Evolutionary conservation across 37 sponge, comb jelly and placozoan genomes (phyloP).

Genomic region (Geodia barretti): DNA sequence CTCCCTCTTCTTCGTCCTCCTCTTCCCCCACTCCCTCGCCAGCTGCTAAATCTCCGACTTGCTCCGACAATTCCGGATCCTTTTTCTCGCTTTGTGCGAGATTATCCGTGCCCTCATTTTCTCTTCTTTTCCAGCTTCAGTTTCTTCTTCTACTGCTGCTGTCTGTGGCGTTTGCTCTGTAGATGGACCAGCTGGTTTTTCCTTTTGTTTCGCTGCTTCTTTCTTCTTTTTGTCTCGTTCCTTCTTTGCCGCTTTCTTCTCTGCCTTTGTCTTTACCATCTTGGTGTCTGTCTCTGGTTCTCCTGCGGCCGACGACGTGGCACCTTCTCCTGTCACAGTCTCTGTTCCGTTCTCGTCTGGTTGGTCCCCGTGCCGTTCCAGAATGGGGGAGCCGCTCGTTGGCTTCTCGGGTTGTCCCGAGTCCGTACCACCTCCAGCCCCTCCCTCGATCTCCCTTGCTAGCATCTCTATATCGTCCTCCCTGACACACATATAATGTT

Average conservation of each 20-base stretch:
- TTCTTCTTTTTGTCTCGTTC: slow-evolving; percentile 46
- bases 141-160: neutral
- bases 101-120: neutral
- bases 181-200: neutral
- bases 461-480: slow-evolving; percentile 46
- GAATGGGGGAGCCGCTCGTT: too few species aligned
- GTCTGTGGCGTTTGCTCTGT: neutral
- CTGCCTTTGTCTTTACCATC: slow-evolving; percentile 7
- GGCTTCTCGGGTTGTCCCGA: neutral
- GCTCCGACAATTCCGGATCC: too few species aligned
- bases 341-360: neutral
- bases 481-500: too few species aligned
- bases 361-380: neutral
- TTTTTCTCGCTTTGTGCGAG: neutral
- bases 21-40: slow-evolving; percentile 15
- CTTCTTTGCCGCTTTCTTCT: slow-evolving; percentile 52
- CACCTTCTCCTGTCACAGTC: neutral
- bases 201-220: neutral
- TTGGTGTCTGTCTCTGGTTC: slow-evolving; percentile 7
- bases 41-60: neutral
- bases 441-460: slow-evolving; percentile 21
- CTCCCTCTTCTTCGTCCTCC: slow-evolving; percentile 21
- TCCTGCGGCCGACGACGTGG: neutral
- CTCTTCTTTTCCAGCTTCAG: neutral
- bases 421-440: neutral